Evolutionary conservation across 2,113 vertebrate species (phyloP), one percentile per base, ranked within the genome.

Genomic region (Engraulis encrasicolus): DNA sequence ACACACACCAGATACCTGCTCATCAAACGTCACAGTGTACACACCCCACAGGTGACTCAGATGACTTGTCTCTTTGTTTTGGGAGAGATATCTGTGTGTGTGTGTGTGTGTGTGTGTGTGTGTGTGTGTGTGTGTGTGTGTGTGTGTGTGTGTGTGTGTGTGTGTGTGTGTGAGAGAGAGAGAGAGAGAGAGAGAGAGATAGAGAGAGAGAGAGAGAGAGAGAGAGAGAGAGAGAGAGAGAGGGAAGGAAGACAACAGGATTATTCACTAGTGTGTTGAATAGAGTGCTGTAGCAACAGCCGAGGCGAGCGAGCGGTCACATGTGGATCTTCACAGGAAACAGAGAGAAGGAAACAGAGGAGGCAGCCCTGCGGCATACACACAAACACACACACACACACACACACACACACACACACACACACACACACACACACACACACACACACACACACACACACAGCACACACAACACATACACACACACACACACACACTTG

Each of bases 31-130:
- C 40, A 45, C 4, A 45, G 9, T 45, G 40, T 45, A 17, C n/a
- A 20, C 27, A 20, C 50, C n/a, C 50, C 34, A 58, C 50, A 81
- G 79, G 79, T 81, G 79, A 37, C 49, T 81, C 79, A 81, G 79
- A 50, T 50, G 79, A 81, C 48, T 61, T n/a, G 82, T 37, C n/a
- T n/a, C n/a, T 82, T 52, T 84, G 83, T 52, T 77, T 45, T 61
- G 58, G n/a, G n/a, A 23, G 27, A 61, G 58, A 61, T 23, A 12
- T 27, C n/a, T 61, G 58, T 66, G 58, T 66, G 58, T 66, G 58
- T 66, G 58, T 66, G 58, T 79, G 50, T 36, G 48, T 84, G 81
- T 74, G 6, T 38, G 71, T 27, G 11, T 77, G 20, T 78, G 66
- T 54, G 2, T 7, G 58, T 61, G 58, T 66, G 58, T 66, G 58